Percentiles rank a stretch among this genome's conserved stretches.
These are phyloP conservation scores for Paratilapia polleni DNA, from an alignment of 2,113 vertebrate genomes.

Conservation along the genomic window DNA sequence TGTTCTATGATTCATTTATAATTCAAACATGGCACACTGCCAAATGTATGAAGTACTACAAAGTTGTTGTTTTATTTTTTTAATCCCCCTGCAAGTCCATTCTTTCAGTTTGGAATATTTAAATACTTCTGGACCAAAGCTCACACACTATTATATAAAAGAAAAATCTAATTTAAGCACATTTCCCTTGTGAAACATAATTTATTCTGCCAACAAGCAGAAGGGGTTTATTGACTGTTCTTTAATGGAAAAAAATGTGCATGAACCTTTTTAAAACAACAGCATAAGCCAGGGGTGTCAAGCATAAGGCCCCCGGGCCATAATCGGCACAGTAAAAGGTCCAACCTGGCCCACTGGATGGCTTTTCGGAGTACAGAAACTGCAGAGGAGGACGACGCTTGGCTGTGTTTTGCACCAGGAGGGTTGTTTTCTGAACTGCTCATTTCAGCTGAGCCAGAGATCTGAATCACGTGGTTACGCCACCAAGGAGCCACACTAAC, in stretches of 20 bases:
- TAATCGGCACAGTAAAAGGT: not conserved
- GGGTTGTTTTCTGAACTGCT: not conserved
- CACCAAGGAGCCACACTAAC: not conserved
- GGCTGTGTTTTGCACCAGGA: not conserved
- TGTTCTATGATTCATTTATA: not conserved
- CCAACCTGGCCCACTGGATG: fast-evolving
- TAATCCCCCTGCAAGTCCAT: not conserved
- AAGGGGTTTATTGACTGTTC: not conserved
- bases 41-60: not conserved
- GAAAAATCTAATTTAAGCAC: not conserved
- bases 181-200: not conserved
- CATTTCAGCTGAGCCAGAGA: not conserved
- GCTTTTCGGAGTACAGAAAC: not conserved
- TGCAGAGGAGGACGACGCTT: not conserved
- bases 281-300: not conserved
- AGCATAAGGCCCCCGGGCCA: not conserved
- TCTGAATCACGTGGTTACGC: not conserved
- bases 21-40: not conserved
- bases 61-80: not conserved
- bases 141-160: not conserved
- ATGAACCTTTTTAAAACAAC: not conserved
- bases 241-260: not conserved
- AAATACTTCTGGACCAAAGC: not conserved
- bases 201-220: fast-evolving
- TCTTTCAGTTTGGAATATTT: not conserved